These are phyloP conservation scores for Spheniscus mendiculus DNA, from an alignment of 2,113 vertebrate species.

Conservation along the genomic window DNA sequence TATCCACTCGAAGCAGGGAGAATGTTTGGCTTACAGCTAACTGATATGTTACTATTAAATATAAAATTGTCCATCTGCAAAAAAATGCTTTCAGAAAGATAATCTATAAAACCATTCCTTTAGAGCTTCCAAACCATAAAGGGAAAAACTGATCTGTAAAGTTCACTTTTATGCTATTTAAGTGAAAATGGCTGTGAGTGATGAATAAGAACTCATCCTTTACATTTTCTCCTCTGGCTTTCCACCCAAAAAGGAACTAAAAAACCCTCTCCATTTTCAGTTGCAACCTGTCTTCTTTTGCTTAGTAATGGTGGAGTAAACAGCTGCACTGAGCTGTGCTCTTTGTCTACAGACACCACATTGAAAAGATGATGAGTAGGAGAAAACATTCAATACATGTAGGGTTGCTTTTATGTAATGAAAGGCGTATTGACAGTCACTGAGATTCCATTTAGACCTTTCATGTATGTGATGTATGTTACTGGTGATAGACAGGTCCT, in stretches of 20 bases:
- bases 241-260: not conserved
- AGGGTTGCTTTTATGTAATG: not conserved
- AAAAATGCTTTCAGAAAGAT: constrained; percentile 3
- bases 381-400: not conserved
- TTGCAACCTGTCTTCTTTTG: not conserved
- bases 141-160: not conserved
- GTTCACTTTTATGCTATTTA: not conserved
- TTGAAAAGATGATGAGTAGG: not conserved
- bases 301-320: constrained; percentile 4
- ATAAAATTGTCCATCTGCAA: not conserved
- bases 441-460: not conserved
- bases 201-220: not conserved
- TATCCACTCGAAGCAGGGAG: not conserved
- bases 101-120: not conserved
- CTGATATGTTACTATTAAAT: not conserved
- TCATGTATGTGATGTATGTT: not conserved
- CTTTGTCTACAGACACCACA: not conserved
- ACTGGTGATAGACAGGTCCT: not conserved
- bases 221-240: not conserved
- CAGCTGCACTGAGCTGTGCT: not conserved
- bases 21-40: not conserved
- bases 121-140: constrained; percentile 15
- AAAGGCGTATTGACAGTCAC: not conserved
- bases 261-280: not conserved
- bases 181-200: not conserved